Evolutionary conservation across 2,888 invertebrate species (phyloP).

Genomic region (Ornithoptera alexandrae): DNA sequence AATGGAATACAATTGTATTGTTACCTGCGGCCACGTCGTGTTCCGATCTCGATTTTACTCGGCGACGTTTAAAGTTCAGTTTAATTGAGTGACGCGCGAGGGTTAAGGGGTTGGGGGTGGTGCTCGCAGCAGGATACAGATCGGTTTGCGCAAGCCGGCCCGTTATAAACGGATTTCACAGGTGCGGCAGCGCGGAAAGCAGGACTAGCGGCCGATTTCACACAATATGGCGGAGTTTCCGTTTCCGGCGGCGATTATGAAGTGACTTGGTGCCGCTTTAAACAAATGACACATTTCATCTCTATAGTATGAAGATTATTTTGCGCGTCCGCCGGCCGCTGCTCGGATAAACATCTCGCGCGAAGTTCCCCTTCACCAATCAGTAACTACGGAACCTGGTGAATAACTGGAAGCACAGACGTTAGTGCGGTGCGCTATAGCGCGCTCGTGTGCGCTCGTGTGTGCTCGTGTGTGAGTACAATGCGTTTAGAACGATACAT

Average conservation of each 20-base stretch:
- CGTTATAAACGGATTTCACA: slow-evolving; percentile 52
- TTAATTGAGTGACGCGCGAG: slow-evolving; percentile 9
- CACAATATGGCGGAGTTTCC: slow-evolving; percentile 75
- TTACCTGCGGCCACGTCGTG: slow-evolving; percentile 56
- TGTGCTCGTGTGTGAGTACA: too few species aligned
- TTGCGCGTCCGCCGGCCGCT: too few species aligned
- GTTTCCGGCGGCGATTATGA: slow-evolving; percentile 71
- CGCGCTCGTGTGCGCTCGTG: too few species aligned
- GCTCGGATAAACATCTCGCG: too few species aligned
- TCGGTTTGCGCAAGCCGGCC: slow-evolving; percentile 13
- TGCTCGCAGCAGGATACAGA: background rate
- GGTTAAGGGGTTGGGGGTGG: too few species aligned
- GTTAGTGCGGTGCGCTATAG: too few species aligned
- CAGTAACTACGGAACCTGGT: too few species aligned
- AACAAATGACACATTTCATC: slow-evolving; percentile 31
- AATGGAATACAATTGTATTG: slow-evolving; percentile 67
- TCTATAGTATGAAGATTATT: too few species aligned
- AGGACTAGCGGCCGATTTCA: slow-evolving; percentile 71
- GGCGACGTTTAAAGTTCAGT: slow-evolving; percentile 17
- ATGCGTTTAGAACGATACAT: too few species aligned
- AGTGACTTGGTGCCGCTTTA: slow-evolving; percentile 51
- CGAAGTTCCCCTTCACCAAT: too few species aligned
- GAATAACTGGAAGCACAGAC: too few species aligned
- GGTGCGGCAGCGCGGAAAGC: slow-evolving; percentile 73
- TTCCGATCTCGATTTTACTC: slow-evolving; percentile 34